Evolutionary conservation across 2,888 invertebrate species (phyloP), one percentile per base, ranked within the genome.

Genomic region (Notodonta dromedarius): DNA sequence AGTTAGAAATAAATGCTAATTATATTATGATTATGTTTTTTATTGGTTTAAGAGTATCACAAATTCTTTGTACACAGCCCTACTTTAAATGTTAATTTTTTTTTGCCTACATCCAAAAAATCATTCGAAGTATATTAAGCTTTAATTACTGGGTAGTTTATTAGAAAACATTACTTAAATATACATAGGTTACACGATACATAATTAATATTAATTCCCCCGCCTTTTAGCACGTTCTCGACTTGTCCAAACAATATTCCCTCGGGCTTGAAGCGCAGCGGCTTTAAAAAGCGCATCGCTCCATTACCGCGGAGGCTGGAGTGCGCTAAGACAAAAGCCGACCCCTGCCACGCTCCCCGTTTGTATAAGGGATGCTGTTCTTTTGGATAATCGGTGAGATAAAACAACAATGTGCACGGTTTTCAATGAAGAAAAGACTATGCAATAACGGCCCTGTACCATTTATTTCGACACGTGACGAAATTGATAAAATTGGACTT

Each of bases 261-360:
- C 57, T 35, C 48, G 59, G 58, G 56, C 16, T 42, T 52, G 16
- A 59, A 63, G 68, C 70, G 69, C 70, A 69, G 58, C 70, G 63
- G 67, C 76, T 73, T 77, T 79, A 77, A 77, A 79, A 79, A 69
- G 76, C 64, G 72, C 73, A 70, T 64, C 78, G 75, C 72, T 71
- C 78, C 78, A 80, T 80, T 78, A 59, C 48, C 35, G 24, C 16
- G 14, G 65, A 67, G 65, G 52, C 32, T 66, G 62, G 57, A 71
- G 74, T 70, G 71, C 70, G 67, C 66, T 77, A 79, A 82, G 79
- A 82, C 81, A 82, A 82, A 76, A 73, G 73, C 60, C 70, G 57
- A 63, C 72, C 71, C 76, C 76, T 63, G 53, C 44, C 60, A 57
- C 61, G 56, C 65, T 58, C 66, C 57, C 61, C 74, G 71, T 78